Percentiles rank a stretch among this genome's conserved stretches.
Conservation (phyloP, 2,888 invertebrate species). For the Reticulitermes lucifugus region DNA sequence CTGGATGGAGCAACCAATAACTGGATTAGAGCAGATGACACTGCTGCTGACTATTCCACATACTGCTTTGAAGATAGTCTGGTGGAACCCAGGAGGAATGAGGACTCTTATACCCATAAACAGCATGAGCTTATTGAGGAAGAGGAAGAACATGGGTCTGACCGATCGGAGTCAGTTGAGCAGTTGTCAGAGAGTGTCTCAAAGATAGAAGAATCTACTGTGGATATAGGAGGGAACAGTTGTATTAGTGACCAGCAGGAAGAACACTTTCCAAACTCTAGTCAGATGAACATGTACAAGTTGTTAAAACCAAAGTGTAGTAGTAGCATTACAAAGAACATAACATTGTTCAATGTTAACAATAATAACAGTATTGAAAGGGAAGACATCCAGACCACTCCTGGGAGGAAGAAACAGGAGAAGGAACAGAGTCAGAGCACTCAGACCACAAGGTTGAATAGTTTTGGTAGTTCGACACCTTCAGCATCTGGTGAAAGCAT, state of each 20-base stretch:
- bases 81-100: constrained; percentile 59
- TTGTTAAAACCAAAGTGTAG: constrained; percentile 46
- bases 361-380: constrained; percentile 67
- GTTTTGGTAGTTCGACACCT: constrained; percentile 62
- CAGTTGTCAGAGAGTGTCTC: constrained; percentile 55
- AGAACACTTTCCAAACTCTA: constrained; percentile 24
- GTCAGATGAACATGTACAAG: constrained; percentile 39
- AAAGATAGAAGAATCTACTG: constrained; percentile 49
- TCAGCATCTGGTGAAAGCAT: constrained; percentile 67
- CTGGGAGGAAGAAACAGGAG: neutral
- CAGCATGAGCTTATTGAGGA: constrained; percentile 68
- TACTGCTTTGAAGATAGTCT: constrained; percentile 63
- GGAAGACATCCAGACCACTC: constrained; percentile 51
- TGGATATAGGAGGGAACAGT: constrained; percentile 43
- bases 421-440: constrained; percentile 55
- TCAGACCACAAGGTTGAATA: constrained; percentile 56
- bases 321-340: constrained; percentile 14
- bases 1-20: constrained; percentile 59
- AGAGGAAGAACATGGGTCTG: constrained; percentile 66
- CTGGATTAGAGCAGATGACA: constrained; percentile 50
- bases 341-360: constrained; percentile 60
- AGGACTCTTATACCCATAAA: constrained; percentile 54
- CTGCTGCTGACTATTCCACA: constrained; percentile 55
- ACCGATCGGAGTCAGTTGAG: constrained; percentile 66
- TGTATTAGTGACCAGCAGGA: constrained; percentile 39